Evolutionary conservation across 2,113 vertebrate genomes (phyloP), one percentile per base, ranked within the genome.

Genomic region (Urocolius indicus): DNA sequence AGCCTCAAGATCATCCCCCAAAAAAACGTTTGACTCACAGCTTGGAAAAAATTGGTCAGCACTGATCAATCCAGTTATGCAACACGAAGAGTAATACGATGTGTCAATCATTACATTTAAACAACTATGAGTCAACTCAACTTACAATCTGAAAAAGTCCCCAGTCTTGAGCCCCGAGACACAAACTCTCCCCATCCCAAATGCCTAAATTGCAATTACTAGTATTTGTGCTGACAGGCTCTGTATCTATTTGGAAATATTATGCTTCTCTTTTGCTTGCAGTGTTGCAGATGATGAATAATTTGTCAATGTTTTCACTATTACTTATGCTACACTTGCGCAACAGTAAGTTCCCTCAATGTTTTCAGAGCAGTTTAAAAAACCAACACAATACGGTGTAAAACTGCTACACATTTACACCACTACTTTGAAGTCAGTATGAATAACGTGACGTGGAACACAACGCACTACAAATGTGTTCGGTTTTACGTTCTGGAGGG

Each of bases 31-130:
- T 90, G 86, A 93, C 93, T 96, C 94, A 90, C 0, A 78, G 48
- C 80, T 78, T 68, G 90, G 90, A 89, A 96, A 94, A 95, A 86
- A 81, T 2, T 32, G 76, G 86, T 90, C 94, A 86, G n/a, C 80
- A 84, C 72, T 69, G 63, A 96, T 96, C 92, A 93, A 95, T 74
- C 24, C 57, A 92, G 51, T 89, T 87, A 92, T 17, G 55, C 76
- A 95, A 86, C 20, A 23, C 9, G 36, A 57, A 69, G 46, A 54
- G 48, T 66, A 90, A 57, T 23, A 38, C 5, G 13, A 72, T 48
- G 65, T 63, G 55, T 77, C 95, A 92, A n/a, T 86, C 94, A 23
- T 12, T 67, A 48, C 41, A 68, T 81, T 80, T 81, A 57, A 91
- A 73, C 43, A 71, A 63, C 66, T 16, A 29, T 38, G 71, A 95